Evolutionary conservation across 1,140 invertebrate species (phyloP), one percentile per base, ranked within the genome.

Genomic region (Acromyrmex charruanus): DNA sequence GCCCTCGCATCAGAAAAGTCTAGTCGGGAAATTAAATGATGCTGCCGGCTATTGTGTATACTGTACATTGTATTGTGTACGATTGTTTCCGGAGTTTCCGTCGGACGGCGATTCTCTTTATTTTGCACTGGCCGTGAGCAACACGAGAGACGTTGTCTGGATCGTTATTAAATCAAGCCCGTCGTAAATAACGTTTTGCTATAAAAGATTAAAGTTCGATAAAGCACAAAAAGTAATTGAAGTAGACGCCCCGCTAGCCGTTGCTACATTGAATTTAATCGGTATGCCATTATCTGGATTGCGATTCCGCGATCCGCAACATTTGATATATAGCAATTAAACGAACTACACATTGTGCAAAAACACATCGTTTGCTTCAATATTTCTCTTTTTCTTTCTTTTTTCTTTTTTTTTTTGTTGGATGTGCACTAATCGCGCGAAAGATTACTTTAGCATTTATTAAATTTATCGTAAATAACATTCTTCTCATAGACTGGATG

Each of bases 111-210:
- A 55, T 44, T 44, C 68, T 35, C 80, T 84, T 74, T 59, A 74
- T 84, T 84, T 82, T 28, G 55, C 25, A 16, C 69, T 25, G 89
- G 65, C 87, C 81, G 77, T 75, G 85, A 90, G 90, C 86, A 71
- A 68, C 69, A 85, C 55, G 49, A 55, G 92, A 91, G 51, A 72
- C 80, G 80, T 51, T 51, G 55, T 18, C 44, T 39, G 80, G n/a
- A 74, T 84, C 69, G 68, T 94, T 94, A 93, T 94, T 94, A 93
- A 93, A 93, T 94, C 93, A 93, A 91, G 85, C 91, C 88, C 88
- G 85, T 92, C 90, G 89, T 93, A 92, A 94, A 94, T 94, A 94
- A 93, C 89, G 91, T 84, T 86, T 68, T 84, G 66, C 84, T 88
- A 61, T 61, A 74, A 84, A 84, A 84, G 80, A 84, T 84, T 84